Base-by-base conservation (phyloP, 64 coral and sea anemone species). In the Montipora cactus region DNA sequence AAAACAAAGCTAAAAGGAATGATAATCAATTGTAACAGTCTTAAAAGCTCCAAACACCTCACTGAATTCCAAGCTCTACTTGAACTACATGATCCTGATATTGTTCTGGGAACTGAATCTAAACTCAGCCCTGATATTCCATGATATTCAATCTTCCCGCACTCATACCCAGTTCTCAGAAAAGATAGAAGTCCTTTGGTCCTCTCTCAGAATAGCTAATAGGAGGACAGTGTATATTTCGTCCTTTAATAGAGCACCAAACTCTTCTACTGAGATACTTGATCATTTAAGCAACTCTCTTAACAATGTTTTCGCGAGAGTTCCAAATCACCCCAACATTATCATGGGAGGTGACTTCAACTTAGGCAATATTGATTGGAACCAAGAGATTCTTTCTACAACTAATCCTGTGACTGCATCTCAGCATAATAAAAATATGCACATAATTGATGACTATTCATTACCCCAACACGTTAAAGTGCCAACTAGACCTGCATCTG, bases 21-120 rank as follows among this genome's bases (percentile, higher is more conserved):
- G 87, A 89, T 89, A 77, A 89, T 89, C 1, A 89, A 89, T 89
- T 89, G 87, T 49, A 77, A 89, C 78, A 20, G 87, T 49, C 74
- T 89, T 78, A 78, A 78, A 89, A 75, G 49, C 28, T 28, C 28
- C 28, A 28, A 28, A 28, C 28, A 28, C 28, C 28, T 28, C 28
- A 28, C 28, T 28, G 28, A 28, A 28, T 28, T 28, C 28, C 47
- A 73, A 87, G 84, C 84, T 73, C 67, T 73, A 73, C 67, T 87
- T 73, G 84, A 87, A 70, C 84, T 87, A 23, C 84, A 87, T 73
- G 84, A 87, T 87, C 84, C 84, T 68, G 66, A 87, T 46, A 87
- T 87, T 46, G 84, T 87, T 70, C 44, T 87, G 25, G 67, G 84
- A 68, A 87, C 84, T 87, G 84, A 87, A 87, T 87, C 84, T 19